phyloP scores from a whole-genome alignment of 2,888 invertebrate genomes.

The Macrophya annulata region DNA sequence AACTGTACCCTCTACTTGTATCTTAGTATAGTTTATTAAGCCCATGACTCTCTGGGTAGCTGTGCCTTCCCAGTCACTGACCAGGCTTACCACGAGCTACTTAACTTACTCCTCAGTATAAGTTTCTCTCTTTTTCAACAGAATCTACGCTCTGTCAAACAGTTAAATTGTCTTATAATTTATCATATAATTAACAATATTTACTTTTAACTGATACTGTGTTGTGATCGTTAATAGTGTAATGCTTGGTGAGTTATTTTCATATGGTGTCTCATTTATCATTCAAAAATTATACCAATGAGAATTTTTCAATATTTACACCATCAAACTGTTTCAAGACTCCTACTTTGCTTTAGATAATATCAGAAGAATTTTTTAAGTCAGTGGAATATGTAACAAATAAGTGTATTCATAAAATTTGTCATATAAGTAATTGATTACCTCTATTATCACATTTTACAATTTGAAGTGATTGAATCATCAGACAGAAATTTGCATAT shows the following conservation, averaged over 20 bases:
- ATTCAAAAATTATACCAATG: neutral
- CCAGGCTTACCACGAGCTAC: slow-evolving; percentile 69
- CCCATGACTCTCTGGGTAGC: slow-evolving; percentile 61
- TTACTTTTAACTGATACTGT: neutral
- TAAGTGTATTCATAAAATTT: neutral
- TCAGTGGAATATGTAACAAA: neutral
- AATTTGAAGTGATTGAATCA: neutral
- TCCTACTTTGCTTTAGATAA: neutral
- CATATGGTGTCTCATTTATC: slow-evolving; percentile 5
- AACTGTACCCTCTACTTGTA: slow-evolving; percentile 36
- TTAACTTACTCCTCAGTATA: slow-evolving; percentile 56
- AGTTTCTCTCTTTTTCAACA: slow-evolving; percentile 40
- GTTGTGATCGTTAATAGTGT: slow-evolving; percentile 32
- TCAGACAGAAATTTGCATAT: too few relatives aligned
- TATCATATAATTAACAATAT: neutral
- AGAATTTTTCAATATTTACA: neutral
- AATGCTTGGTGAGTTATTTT: slow-evolving; percentile 28
- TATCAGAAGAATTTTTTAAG: neutral
- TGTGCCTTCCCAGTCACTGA: slow-evolving; percentile 75
- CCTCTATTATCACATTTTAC: neutral
- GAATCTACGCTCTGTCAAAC: slow-evolving; percentile 30
- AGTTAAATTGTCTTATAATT: slow-evolving; percentile 1
- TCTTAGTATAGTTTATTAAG: slow-evolving; percentile 54
- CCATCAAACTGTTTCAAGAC: neutral
- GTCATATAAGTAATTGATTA: neutral